These are phyloP conservation scores for Dusona sp. DNA, from an alignment of 2,888 invertebrate genomes.

Conservation along the genomic window DNA sequence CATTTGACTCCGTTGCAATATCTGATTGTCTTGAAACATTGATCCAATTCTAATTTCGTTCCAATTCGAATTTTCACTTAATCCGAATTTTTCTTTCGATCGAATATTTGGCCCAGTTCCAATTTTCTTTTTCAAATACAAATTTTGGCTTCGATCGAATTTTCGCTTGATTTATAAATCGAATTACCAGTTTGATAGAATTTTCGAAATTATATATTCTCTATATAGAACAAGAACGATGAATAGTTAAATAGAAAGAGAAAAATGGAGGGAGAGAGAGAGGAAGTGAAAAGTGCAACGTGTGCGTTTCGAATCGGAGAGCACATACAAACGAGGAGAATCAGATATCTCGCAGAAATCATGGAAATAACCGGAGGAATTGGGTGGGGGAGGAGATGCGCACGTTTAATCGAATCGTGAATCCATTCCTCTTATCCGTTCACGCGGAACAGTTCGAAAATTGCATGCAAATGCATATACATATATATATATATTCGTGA, in stretches of 20 bases:
- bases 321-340: slow-evolving; percentile 48
- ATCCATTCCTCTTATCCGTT: slow-evolving; percentile 74
- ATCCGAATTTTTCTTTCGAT: no score
- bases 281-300: slow-evolving; percentile 46
- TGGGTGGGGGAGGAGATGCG: slow-evolving; percentile 51
- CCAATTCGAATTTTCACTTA: not conserved
- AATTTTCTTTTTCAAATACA: not conserved
- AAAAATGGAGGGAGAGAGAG: slow-evolving; percentile 25
- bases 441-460: slow-evolving; percentile 75
- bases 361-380: slow-evolving; percentile 61
- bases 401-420: slow-evolving; percentile 77
- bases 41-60: no score
- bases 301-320: slow-evolving; percentile 41
- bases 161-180: slow-evolving; percentile 42
- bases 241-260: not conserved
- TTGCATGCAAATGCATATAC: slow-evolving; percentile 78
- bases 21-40: no score
- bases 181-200: slow-evolving; percentile 46
- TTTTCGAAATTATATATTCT: slow-evolving; percentile 50
- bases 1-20: no score
- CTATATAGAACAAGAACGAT: slow-evolving; percentile 16
- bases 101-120: not conserved
- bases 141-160: not conserved
- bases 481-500: slow-evolving; percentile 75
- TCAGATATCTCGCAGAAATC: slow-evolving; percentile 68